Conservation (phyloP, 2,113 vertebrate genomes). For the Enhydra lutris region DNA sequence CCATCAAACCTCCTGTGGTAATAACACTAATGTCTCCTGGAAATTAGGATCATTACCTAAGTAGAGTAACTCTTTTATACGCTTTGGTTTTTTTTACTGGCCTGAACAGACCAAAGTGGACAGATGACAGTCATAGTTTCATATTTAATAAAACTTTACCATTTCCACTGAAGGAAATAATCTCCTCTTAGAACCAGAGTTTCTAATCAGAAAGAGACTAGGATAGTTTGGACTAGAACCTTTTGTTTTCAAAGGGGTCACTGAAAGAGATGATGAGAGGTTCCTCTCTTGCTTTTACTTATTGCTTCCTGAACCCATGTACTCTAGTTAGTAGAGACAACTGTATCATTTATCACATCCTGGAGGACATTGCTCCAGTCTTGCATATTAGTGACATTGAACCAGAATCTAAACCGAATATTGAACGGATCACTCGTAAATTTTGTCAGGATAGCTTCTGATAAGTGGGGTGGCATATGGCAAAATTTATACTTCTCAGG, state of each 20-base stretch:
- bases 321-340: neutral
- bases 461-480: neutral
- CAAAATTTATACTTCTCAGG: neutral
- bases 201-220: neutral
- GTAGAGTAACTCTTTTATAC: neutral
- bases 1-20: neutral
- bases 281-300: neutral
- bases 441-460: neutral
- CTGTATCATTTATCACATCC: neutral
- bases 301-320: neutral
- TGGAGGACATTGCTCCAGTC: neutral
- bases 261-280: neutral
- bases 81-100: neutral
- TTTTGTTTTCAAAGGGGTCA: neutral
- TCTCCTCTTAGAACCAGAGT: neutral
- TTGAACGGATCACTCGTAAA: neutral
- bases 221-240: neutral
- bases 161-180: neutral
- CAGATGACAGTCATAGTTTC: neutral
- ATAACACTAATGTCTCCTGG: neutral
- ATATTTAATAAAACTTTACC: neutral
- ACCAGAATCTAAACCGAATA: neutral
- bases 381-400: neutral
- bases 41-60: neutral
- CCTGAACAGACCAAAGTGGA: neutral